Base-by-base conservation (phyloP, 2,113 vertebrate species). In the Apus apus region DNA sequence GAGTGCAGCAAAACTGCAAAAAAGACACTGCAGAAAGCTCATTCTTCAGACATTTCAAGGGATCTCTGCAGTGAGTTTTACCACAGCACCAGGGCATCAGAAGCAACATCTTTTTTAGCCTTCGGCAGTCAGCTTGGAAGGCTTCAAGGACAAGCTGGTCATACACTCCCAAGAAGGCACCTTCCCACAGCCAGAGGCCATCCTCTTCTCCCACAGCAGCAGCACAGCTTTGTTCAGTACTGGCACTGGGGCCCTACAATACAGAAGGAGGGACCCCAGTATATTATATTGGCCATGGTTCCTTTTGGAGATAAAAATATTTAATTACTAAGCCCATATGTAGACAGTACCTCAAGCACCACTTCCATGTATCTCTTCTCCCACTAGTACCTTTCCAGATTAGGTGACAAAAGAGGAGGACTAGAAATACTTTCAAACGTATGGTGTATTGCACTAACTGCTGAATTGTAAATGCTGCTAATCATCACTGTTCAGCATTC, bases 201-300 rank as follows among this genome's bases (percentile, higher is more conserved):
- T 43, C 23, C 23, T 57, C 61, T 66, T 76, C 62, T 48, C 54
- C 72, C 72, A 45, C 26, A 54, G 36, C 72, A 67, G 58, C 21
- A 9, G 32, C 25, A 58, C 3, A 7, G 17, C 17, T 75, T 34
- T 53, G 13, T 5, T 43, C 22, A 30, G 34, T 9, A 67, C 43
- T 36, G 15, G 36, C 16, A 40, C 30, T 17, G 18, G 32, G 11
- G 11, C 30, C 10, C 72, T 45, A 38, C 13, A 56, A 2, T 3
- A 30, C 1, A 45, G 4, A 54, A 15, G 30, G 30, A 61, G 34
- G 4, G 22, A 54, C 32, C 6, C 45, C 36, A 19, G 16, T 8
- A 25, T 16, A 71, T 6, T 8, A 25, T 16, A 71, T 6, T 15
- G 0, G 22, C 19, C 43, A 21, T 0, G 1, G 32, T 51, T 76